Evolutionary conservation across 2,797 vertebrate genomes (phyloP).

Genomic region (Danio jaintianensis): DNA sequence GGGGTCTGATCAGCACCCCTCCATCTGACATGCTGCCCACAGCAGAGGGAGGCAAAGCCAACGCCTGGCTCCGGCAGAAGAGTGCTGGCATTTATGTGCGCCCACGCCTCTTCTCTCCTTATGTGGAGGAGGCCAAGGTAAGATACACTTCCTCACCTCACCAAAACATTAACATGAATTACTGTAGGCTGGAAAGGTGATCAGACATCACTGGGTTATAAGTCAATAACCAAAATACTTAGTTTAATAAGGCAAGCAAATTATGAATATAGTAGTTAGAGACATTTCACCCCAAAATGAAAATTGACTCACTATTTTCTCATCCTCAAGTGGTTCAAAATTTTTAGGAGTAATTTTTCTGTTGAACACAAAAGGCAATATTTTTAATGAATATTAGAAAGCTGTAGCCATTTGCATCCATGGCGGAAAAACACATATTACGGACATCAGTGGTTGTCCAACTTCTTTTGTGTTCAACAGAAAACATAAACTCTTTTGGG

Average conservation of each 20-base stretch:
- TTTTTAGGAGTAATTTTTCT: no score
- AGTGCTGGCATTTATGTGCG: conserved; percentile 95
- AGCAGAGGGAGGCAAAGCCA: conserved; percentile 93
- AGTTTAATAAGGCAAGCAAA: no score
- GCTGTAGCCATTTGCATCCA: no score
- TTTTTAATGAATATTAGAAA: no score
- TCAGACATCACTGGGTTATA: not conserved
- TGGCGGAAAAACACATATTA: no score
- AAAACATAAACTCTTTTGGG: no score
- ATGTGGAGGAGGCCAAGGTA: conserved; percentile 99
- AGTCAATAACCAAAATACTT: no score
- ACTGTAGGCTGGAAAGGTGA: not conserved
- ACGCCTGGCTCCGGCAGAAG: conserved; percentile 96
- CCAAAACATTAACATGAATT: not conserved
- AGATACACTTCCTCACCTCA: conserved; percentile 37
- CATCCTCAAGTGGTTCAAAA: not conserved
- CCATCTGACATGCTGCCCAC: conserved; percentile 98
- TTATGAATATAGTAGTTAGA: no score
- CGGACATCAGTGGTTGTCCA: no score
- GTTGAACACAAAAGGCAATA: no score
- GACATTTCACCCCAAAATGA: no score
- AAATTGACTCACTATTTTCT: not conserved
- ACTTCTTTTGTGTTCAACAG: no score
- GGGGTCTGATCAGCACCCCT: conserved; percentile 97
- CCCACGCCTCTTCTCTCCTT: conserved; percentile 94